Percentiles rank a stretch among this genome's conserved stretches.
Conservation (phyloP, 2,888 invertebrate genomes). For the Amphipyra tragopoginis region DNA sequence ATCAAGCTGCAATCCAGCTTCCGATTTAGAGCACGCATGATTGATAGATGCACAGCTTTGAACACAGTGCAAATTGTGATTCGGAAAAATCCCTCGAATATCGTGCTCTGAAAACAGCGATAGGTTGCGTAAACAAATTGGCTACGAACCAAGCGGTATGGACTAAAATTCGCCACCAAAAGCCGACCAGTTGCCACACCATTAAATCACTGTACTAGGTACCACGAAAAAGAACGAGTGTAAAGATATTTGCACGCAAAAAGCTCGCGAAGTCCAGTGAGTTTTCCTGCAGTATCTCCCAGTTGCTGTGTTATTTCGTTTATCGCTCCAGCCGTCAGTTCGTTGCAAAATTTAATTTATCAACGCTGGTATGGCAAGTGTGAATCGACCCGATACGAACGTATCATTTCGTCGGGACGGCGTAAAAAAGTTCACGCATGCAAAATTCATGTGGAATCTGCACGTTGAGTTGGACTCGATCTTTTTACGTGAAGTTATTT, state of each 20-base stretch:
- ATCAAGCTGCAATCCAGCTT: constrained; percentile 32
- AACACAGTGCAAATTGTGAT: constrained; percentile 6
- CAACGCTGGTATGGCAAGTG: constrained; percentile 59
- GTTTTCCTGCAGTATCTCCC: constrained; percentile 38
- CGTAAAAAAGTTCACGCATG: constrained; percentile 28
- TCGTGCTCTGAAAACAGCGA: not conserved
- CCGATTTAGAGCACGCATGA: constrained; percentile 37
- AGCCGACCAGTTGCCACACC: constrained; percentile 23
- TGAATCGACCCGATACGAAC: constrained; percentile 55
- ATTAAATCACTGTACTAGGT: constrained; percentile 19
- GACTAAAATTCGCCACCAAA: constrained; percentile 15
- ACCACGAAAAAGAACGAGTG: constrained; percentile 23
- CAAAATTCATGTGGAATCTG: constrained; percentile 33
- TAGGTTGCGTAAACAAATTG: constrained; percentile 16
- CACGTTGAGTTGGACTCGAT: constrained; percentile 13
- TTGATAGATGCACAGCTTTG: constrained; percentile 30
- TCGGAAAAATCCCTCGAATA: constrained; percentile 16
- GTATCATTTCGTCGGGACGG: constrained; percentile 53
- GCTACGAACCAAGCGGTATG: constrained; percentile 3
- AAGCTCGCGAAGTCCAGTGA: constrained; percentile 32
- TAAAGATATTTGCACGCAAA: constrained; percentile 35
- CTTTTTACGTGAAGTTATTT: constrained; percentile 12
- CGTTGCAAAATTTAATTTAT: constrained; percentile 74
- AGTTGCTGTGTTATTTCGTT: constrained; percentile 58
- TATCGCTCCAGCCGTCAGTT: constrained; percentile 65